Evolutionary conservation across 2,797 vertebrate species (phyloP).

Genomic region (Galago senegalensis): DNA sequence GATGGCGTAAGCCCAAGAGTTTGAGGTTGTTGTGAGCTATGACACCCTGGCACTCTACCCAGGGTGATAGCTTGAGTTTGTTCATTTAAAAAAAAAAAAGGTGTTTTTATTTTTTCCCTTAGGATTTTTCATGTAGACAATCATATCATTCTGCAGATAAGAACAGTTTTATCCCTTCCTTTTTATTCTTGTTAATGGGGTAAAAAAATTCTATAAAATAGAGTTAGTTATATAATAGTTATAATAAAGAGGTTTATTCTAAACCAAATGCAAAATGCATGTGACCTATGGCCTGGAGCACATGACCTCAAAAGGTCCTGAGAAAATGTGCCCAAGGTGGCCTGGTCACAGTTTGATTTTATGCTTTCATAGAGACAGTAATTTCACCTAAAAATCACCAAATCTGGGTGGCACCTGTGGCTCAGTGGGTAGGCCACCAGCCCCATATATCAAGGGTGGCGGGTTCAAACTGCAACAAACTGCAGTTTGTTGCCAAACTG

Average conservation of each 20-base stretch:
- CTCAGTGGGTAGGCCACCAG: no score
- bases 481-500: no score
- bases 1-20: no score
- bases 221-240: no score
- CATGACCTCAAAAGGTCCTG: not conserved
- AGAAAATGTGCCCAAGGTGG: not conserved
- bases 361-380: not conserved
- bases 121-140: not conserved
- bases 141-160: not conserved
- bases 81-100: no score
- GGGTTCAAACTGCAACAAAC: no score
- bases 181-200: not conserved
- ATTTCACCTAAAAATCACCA: not conserved
- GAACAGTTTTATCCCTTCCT: not conserved
- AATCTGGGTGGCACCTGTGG: no score
- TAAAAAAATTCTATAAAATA: not conserved
- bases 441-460: no score
- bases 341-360: not conserved
- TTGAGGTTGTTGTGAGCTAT: no score
- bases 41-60: no score
- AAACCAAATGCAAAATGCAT: not conserved
- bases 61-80: no score
- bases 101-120: not conserved
- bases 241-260: no score
- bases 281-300: not conserved